These are phyloP conservation scores for Meandrina meandrites DNA, from an alignment of 92 coral and sea anemone species.

Conservation along the genomic window DNA sequence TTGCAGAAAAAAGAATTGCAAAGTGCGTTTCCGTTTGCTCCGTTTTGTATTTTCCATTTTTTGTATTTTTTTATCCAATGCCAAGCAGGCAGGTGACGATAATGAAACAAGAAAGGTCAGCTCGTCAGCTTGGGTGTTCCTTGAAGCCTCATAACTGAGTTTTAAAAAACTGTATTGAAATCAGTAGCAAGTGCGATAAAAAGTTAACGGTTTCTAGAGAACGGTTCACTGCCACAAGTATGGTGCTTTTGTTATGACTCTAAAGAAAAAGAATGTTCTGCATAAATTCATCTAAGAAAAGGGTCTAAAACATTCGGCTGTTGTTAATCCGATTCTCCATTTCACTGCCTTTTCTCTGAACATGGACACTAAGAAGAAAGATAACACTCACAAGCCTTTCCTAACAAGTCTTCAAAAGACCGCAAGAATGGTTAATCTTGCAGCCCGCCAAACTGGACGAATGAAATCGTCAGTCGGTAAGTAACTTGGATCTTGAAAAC, in stretches of 20 bases:
- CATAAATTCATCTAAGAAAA: neutral
- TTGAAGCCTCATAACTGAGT: neutral
- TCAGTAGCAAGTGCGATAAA: neutral
- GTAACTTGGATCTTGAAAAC: neutral
- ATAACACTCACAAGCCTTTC: neutral
- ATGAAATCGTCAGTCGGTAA: neutral
- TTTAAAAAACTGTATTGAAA: neutral
- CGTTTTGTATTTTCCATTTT: too few species aligned
- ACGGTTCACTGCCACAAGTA: slow-evolving; percentile 7
- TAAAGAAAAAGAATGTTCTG: neutral
- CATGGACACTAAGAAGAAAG: neutral
- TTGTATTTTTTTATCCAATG: too few species aligned
- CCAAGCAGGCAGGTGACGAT: too few species aligned
- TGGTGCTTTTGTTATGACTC: neutral
- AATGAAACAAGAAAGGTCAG: too few species aligned
- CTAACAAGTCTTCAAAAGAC: neutral
- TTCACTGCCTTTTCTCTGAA: neutral
- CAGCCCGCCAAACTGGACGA: neutral
- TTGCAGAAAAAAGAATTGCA: too few species aligned
- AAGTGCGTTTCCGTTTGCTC: too few species aligned
- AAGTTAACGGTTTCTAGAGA: slow-evolving; percentile 20
- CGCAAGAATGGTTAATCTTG: neutral
- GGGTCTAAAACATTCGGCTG: neutral
- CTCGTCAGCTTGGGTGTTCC: too few species aligned
- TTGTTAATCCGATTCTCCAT: neutral